Evolutionary conservation across 2,113 vertebrate genomes (phyloP).

Genomic region (Lates calcarifer): DNA sequence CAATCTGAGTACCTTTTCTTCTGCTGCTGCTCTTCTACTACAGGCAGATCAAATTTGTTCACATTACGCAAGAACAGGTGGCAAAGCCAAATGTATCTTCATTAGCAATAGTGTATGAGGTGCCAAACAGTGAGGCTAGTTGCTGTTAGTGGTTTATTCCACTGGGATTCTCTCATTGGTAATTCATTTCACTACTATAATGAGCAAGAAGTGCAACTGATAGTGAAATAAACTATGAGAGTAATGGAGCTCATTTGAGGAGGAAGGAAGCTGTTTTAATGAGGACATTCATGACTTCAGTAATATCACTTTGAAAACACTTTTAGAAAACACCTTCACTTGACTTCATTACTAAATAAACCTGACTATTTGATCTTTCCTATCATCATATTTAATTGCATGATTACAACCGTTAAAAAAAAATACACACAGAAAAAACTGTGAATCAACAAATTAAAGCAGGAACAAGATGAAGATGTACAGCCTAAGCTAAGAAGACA

Average conservation of each 20-base stretch:
- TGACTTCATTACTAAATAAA: background rate
- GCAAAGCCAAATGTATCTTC: constrained; percentile 59
- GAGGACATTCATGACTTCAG: background rate
- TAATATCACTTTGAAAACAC: background rate
- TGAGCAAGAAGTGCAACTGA: constrained; percentile 53
- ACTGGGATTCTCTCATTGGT: constrained; percentile 44
- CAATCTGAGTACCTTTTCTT: constrained; percentile 5
- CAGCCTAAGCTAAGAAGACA: background rate
- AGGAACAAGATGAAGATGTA: background rate
- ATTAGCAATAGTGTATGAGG: constrained; percentile 45
- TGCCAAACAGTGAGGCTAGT: constrained; percentile 46
- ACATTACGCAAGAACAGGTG: constrained; percentile 53
- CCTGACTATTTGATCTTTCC: background rate
- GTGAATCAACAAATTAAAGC: background rate
- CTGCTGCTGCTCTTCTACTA: constrained; percentile 4
- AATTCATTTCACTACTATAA: constrained; percentile 60
- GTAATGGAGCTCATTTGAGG: constrained; percentile 42
- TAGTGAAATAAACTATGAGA: constrained; percentile 39
- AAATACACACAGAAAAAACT: background rate
- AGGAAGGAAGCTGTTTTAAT: constrained; percentile 31
- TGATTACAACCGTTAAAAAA: background rate
- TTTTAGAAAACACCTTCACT: background rate
- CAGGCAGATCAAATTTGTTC: constrained; percentile 46
- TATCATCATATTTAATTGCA: background rate
- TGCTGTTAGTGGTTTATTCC: constrained; percentile 17